Percentiles rank a stretch among this genome's conserved stretches.
Conservation (phyloP, 2,113 vertebrate genomes). For the Xiphophorus couchianus region DNA sequence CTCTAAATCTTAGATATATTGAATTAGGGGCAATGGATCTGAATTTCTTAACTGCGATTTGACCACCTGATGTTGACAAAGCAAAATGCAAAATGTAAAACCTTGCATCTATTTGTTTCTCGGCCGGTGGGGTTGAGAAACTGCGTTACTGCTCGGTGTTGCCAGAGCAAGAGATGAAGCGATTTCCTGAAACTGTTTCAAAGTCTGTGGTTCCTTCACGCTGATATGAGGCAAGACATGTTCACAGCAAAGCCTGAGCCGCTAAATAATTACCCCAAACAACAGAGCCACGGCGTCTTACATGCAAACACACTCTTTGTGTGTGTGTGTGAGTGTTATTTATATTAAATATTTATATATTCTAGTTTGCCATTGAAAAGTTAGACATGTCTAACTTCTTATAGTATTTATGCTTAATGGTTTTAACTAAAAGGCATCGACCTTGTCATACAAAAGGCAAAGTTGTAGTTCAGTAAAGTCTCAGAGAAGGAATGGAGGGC, state of each 20-base stretch:
- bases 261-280: neutral
- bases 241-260: neutral
- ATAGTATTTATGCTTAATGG: neutral
- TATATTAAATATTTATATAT: neutral
- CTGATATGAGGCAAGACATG: slow-evolving; percentile 4
- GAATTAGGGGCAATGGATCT: neutral
- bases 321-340: neutral
- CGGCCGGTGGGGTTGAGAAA: slow-evolving; percentile 23
- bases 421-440: neutral
- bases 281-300: neutral
- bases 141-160: neutral
- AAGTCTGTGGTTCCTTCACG: slow-evolving; percentile 20
- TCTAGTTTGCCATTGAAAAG: neutral
- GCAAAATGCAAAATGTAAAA: neutral
- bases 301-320: neutral
- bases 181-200: slow-evolving; percentile 55
- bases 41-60: neutral
- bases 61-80: neutral
- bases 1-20: neutral
- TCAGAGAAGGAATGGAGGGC: neutral
- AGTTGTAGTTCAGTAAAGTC: neutral
- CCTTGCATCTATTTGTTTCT: neutral
- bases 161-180: slow-evolving; percentile 40
- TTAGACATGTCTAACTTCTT: neutral
- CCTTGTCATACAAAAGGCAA: neutral